phyloP scores from a whole-genome alignment of 2,888 invertebrate species.

The Drosophila putrida region DNA sequence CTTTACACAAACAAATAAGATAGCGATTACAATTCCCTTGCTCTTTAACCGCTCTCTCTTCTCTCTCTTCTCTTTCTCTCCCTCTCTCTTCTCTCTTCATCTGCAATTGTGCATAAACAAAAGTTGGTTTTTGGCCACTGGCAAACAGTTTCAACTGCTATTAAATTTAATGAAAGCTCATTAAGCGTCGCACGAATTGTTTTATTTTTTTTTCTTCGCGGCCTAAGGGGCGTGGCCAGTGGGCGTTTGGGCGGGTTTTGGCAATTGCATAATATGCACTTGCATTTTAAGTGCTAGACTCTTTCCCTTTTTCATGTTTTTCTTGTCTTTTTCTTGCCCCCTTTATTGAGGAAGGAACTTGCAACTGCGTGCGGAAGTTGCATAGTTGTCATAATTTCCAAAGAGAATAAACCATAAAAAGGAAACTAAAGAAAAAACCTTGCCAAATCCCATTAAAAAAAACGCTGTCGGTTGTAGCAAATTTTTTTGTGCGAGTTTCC shows the following conservation, averaged over 20 bases:
- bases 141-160: slow-evolving; percentile 71
- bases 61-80: neutral
- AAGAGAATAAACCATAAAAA: slow-evolving; percentile 5
- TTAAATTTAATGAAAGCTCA: slow-evolving; percentile 79
- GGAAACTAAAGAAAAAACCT: slow-evolving; percentile 5
- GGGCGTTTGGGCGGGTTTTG: slow-evolving; percentile 21
- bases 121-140: slow-evolving; percentile 23
- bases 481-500: slow-evolving; percentile 24
- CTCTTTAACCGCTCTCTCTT: neutral
- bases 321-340: neutral
- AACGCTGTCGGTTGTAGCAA: slow-evolving; percentile 16
- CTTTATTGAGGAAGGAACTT: slow-evolving; percentile 22
- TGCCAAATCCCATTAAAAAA: slow-evolving; percentile 42
- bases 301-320: neutral
- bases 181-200: slow-evolving; percentile 67
- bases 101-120: slow-evolving; percentile 23
- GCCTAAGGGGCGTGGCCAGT: slow-evolving; percentile 5
- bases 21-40: slow-evolving; percentile 1
- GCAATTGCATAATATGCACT: slow-evolving; percentile 63
- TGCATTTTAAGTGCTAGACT: neutral
- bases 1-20: slow-evolving; percentile 39
- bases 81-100: neutral
- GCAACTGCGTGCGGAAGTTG: slow-evolving; percentile 56
- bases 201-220: neutral
- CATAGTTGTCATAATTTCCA: slow-evolving; percentile 48